Evolutionary conservation across 1,140 invertebrate species (phyloP).

Genomic region (Drosophila nasuta): DNA sequence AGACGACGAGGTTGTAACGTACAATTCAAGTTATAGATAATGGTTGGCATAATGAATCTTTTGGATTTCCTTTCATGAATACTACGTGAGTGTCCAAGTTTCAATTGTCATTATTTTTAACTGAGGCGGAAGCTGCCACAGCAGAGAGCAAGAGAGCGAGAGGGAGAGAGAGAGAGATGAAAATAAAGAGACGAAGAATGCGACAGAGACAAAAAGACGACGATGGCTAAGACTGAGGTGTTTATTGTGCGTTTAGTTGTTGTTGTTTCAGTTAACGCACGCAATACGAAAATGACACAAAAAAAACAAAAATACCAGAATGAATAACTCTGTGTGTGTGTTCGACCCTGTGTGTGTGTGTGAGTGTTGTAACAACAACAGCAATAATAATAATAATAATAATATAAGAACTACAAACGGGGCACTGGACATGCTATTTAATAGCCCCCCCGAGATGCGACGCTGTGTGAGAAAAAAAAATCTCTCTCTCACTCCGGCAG

Average conservation of each 20-base stretch:
- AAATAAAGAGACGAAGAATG: slow-evolving; percentile 21
- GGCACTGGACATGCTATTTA: slow-evolving; percentile 69
- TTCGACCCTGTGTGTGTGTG: slow-evolving; percentile 21
- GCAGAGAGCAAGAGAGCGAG: background rate
- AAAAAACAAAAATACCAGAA: slow-evolving; percentile 12
- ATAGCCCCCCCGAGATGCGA: slow-evolving; percentile 70
- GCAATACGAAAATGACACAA: slow-evolving; percentile 56
- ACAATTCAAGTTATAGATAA: slow-evolving; percentile 35
- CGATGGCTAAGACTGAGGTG: slow-evolving; percentile 54
- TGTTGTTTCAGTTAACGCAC: slow-evolving; percentile 35
- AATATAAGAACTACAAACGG: slow-evolving; percentile 54
- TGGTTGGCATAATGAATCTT: slow-evolving; percentile 49
- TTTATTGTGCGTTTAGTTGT: slow-evolving; percentile 62
- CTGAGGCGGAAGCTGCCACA: slow-evolving; percentile 71
- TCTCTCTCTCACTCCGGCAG: background rate
- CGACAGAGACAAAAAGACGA: slow-evolving; percentile 29
- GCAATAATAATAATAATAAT: slow-evolving; percentile 48
- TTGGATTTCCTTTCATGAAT: slow-evolving; percentile 48
- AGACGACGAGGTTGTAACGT: background rate
- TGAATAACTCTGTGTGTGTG: slow-evolving; percentile 22
- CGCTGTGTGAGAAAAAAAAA: slow-evolving; percentile 28
- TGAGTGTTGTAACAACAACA: slow-evolving; percentile 63
- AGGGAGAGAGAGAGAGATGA: slow-evolving; percentile 14
- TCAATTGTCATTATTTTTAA: slow-evolving; percentile 80
- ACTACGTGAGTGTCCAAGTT: slow-evolving; percentile 56